Evolutionary conservation across 2,888 invertebrate species (phyloP).

Genomic region (Dryadula phaetusa): DNA sequence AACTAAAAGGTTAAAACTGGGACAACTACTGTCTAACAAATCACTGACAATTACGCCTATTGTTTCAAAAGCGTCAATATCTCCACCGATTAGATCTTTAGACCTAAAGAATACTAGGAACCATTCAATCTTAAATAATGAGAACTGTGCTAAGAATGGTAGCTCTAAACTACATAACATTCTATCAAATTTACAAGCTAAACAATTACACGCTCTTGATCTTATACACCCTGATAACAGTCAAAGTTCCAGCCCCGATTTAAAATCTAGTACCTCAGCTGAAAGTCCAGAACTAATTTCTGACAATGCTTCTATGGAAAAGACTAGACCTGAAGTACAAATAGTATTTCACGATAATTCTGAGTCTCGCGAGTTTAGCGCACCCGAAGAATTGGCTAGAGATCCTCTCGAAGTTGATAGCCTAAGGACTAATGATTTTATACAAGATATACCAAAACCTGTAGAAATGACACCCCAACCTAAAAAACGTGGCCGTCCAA

Average conservation of each 20-base stretch:
- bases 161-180: conserved; percentile 80
- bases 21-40: conserved; percentile 73
- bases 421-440: conserved; percentile 53
- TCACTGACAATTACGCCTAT: conserved; percentile 70
- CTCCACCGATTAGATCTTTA: conserved; percentile 60
- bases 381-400: conserved; percentile 69
- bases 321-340: conserved; percentile 65
- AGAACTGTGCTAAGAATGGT: conserved; percentile 81
- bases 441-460: conserved; percentile 56
- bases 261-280: conserved; percentile 70
- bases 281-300: conserved; percentile 64
- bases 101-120: conserved; percentile 66
- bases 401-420: conserved; percentile 76
- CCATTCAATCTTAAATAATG: conserved; percentile 72
- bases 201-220: conserved; percentile 70
- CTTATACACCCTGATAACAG: conserved; percentile 63
- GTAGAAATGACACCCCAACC: conserved; percentile 73
- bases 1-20: conserved; percentile 74
- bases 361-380: conserved; percentile 68
- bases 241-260: conserved; percentile 58
- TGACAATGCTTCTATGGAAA: conserved; percentile 63
- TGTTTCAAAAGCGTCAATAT: conserved; percentile 56
- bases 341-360: conserved; percentile 78
- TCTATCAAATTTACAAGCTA: conserved; percentile 74
- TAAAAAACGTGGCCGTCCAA: conserved; percentile 77